phyloP scores from a whole-genome alignment of 1,140 invertebrate species.

The Helicoverpa armigera region DNA sequence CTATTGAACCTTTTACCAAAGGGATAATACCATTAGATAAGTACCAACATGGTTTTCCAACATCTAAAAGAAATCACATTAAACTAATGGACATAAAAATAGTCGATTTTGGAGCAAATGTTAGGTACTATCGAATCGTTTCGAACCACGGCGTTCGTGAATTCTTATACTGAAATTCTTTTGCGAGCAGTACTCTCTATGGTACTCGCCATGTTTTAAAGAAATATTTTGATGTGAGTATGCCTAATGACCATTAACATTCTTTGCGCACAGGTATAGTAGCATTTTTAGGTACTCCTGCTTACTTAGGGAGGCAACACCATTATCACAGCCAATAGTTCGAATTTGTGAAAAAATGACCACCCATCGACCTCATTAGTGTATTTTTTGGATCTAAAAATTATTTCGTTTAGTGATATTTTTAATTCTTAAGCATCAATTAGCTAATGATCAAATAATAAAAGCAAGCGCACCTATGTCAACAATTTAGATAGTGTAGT shows the following conservation, averaged over 20 bases:
- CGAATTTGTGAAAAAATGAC: no score
- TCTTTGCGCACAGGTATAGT: neutral
- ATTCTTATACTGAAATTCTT: conserved; percentile 59
- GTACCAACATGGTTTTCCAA: conserved; percentile 59
- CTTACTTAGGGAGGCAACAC: no score
- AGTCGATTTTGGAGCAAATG: conserved; percentile 68
- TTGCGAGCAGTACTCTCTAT: conserved; percentile 42
- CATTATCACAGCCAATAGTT: no score
- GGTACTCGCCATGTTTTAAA: neutral
- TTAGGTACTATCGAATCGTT: conserved; percentile 61
- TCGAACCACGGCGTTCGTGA: conserved; percentile 42
- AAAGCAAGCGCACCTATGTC: neutral
- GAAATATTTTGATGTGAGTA: neutral
- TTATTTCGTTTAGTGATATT: neutral
- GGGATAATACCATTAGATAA: conserved; percentile 62
- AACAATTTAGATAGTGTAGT: neutral
- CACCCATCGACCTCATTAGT: no score
- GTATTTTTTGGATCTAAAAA: no score
- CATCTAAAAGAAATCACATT: conserved; percentile 68
- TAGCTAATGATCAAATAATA: neutral
- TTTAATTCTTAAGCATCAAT: neutral
- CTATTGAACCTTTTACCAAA: conserved; percentile 45
- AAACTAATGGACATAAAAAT: conserved; percentile 73
- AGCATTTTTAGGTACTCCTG: no score
- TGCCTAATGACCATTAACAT: neutral